Base-by-base conservation (phyloP, 2,888 invertebrate species). In the Hofmannophila pseudospretella region DNA sequence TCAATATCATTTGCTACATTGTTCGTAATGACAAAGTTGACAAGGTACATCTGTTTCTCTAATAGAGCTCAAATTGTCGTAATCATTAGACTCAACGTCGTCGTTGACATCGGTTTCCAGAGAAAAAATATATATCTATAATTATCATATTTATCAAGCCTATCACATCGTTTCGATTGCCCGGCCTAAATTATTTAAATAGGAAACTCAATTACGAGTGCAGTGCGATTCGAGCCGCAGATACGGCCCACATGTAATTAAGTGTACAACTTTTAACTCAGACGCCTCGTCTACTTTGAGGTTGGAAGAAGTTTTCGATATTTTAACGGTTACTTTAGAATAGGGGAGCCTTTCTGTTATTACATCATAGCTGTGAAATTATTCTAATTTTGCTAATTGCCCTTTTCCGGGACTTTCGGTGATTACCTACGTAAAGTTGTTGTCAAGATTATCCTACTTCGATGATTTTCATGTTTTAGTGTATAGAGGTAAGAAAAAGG, bases 231-330 rank as follows among this genome's bases (percentile, higher is more conserved):
- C 55, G 45, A 44, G 41, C 45, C 47, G 44, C 46, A 64, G 79
- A 81, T 80, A 79, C 54, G 9, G 58, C 71, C 70, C 71, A 55
- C 62, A 67, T 75, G 61, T 72, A 74, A 80, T 79, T 78, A 76
- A 69, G 57, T 67, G 53, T 41, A 45, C 45, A 58, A 57, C 45
- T 59, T 62, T 67, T 66, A 63, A 58, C 50, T 4, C 4, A 39
- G 41, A 44, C 50, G 46, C 43, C 50, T 41, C 49, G 40, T 51
- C 45, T 44, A 49, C 46, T 57, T 51, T 28, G 34, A 34, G 49
- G 39, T 50, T 31, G 37, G 40, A 16, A 27, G 27, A 58, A 62
- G 58, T 69, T 76, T 68, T 67, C 55, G 59, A 59, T 62, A 49
- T 68, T 67, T 71, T 68, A 75, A 72, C 67, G 62, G 67, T 58